Conservation (phyloP, 2,888 invertebrate genomes). For the Orthosia gothica region DNA sequence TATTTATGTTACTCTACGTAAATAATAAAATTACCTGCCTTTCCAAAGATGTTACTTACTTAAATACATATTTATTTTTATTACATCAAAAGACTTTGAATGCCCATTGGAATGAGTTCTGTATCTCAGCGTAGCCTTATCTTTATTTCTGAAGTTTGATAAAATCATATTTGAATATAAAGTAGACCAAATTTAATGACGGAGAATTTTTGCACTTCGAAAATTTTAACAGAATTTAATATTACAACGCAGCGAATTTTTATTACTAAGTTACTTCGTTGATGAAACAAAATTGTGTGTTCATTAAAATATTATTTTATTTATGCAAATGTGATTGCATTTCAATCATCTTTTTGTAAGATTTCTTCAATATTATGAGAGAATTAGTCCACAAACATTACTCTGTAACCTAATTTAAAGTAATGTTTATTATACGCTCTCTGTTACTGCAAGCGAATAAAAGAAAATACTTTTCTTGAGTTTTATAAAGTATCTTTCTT, state of each 20-base stretch:
- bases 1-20: conserved; percentile 36
- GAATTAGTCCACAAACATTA: too few species aligned
- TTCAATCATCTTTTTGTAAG: background rate
- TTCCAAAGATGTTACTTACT: background rate
- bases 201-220: conserved; percentile 44
- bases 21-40: background rate
- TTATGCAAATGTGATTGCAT: background rate
- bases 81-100: conserved; percentile 40
- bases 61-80: conserved; percentile 24
- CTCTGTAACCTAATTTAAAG: too few species aligned
- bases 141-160: conserved; percentile 55
- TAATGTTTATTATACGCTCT: too few species aligned
- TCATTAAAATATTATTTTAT: background rate
- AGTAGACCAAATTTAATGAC: conserved; percentile 58
- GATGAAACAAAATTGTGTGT: conserved; percentile 27
- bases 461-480: too few species aligned
- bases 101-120: conserved; percentile 43
- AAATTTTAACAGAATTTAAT: conserved; percentile 56
- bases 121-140: conserved; percentile 37
- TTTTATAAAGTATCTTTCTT: too few species aligned
- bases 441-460: too few species aligned
- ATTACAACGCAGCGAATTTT: conserved; percentile 46
- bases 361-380: too few species aligned
- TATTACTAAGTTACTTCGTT: conserved; percentile 41
- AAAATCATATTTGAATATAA: conserved; percentile 64